Evolutionary conservation across 2,888 invertebrate genomes (phyloP).

Genomic region (Busseola fusca): DNA sequence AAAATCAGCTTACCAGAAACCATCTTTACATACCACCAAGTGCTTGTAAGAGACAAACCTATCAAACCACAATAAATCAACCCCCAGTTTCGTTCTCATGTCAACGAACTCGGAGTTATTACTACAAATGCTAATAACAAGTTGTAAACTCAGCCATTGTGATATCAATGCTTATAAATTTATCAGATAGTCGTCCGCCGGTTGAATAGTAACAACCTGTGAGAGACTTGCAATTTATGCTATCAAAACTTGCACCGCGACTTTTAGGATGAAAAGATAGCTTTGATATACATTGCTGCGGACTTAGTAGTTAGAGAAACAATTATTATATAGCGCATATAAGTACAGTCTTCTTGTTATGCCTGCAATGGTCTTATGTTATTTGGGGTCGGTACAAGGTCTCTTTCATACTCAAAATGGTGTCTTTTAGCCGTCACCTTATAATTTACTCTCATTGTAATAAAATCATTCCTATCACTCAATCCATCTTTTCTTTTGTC

Average conservation of each 20-base stretch:
- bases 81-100: constrained; percentile 15
- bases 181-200: constrained; percentile 33
- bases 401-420: neutral
- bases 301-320: neutral
- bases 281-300: constrained; percentile 35
- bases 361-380: no score
- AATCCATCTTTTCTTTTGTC: neutral
- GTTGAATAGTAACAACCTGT: constrained; percentile 48
- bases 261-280: neutral
- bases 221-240: constrained; percentile 47
- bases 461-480: neutral
- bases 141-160: constrained; percentile 44
- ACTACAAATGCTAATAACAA: constrained; percentile 40
- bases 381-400: neutral
- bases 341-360: neutral
- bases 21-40: neutral
- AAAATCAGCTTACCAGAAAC: neutral
- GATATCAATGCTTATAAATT: constrained; percentile 54
- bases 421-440: neutral
- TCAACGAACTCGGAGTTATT: constrained; percentile 31
- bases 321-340: neutral
- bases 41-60: neutral
- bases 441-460: neutral
- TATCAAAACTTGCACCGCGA: constrained; percentile 25
- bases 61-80: constrained; percentile 10